Evolutionary conservation across 2,797 vertebrate species (phyloP), one percentile per base, ranked within the genome.

Genomic region (Picus viridis): DNA sequence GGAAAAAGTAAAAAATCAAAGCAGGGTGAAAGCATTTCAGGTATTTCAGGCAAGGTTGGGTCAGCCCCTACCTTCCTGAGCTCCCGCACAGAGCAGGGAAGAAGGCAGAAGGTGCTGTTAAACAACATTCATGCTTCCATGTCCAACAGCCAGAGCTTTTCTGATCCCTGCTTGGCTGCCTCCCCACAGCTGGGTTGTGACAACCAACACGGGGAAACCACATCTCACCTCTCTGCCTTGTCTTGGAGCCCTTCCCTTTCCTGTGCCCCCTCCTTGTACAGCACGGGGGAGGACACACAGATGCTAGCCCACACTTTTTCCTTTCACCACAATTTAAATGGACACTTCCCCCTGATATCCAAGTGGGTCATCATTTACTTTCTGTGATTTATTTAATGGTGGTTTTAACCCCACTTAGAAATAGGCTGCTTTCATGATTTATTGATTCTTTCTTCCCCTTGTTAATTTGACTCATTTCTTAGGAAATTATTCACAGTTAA

Each of bases 391-490:
- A 97, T 97, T 96, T 94, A 95, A 97, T 94, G 90, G 94, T 90
- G 91, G 85, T 96, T 97, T 97, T 97, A 98, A 98, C 97, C 97
- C 97, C 97, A 97, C 97, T 98, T 97, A 97, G 97, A 97, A 97
- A 97, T 53, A 95, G 93, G 91, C 95, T 69, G 76, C 95, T 96
- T 96, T 96, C 86, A 91, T 97, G 97, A 98, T 98, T 98, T 98
- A 98, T 97, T 95, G 96, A 94, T 97, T 97, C 92, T 92, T 97
- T 97, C 96, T 96, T 98, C 96, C 94, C 80, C 95, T 95, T 95
- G 95, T 97, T 98, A 98, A 98, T 98, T 98, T 97, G 96, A 97
- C 96, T 97, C 96, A 95, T 97, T 98, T 97, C 97, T 97, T 97
- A 96, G 96, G 96, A 98, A 98, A 97, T 97, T 97, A 97, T 97